Conservation (phyloP, 2,797 vertebrate species). For the Molothrus aeneus region DNA sequence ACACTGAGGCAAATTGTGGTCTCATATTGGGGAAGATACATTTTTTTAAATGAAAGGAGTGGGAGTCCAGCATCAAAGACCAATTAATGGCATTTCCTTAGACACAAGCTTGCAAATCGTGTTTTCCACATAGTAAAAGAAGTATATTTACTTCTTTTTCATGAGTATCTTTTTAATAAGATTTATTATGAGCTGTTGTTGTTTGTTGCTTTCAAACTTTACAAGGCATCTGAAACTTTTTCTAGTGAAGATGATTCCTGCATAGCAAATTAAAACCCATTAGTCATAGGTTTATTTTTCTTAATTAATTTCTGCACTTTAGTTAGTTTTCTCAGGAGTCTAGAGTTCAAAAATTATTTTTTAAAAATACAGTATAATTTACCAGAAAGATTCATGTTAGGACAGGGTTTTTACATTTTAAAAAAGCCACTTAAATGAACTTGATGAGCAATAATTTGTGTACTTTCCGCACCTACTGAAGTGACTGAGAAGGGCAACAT, state of each 20-base stretch:
- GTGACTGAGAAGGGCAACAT: not conserved
- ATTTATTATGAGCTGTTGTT: not conserved
- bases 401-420: not conserved
- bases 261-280: not conserved
- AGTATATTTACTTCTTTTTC: not conserved
- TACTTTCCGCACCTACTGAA: not conserved
- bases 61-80: not conserved
- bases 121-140: not conserved
- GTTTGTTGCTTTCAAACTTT: not conserved
- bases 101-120: not conserved
- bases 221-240: not conserved
- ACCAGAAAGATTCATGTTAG: not conserved
- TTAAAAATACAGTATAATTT: not conserved
- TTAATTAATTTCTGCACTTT: not conserved
- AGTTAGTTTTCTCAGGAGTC: not conserved
- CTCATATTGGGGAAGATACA: not conserved
- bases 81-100: not conserved
- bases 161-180: not conserved
- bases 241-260: not conserved
- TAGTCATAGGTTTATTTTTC: not conserved
- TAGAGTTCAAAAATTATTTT: not conserved
- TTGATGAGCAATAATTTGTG: not conserved
- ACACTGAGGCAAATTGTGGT: not conserved
- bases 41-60: not conserved
- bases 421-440: not conserved